phyloP scores from a whole-genome alignment of 2,888 invertebrate genomes.

The Urechis unicinctus region DNA sequence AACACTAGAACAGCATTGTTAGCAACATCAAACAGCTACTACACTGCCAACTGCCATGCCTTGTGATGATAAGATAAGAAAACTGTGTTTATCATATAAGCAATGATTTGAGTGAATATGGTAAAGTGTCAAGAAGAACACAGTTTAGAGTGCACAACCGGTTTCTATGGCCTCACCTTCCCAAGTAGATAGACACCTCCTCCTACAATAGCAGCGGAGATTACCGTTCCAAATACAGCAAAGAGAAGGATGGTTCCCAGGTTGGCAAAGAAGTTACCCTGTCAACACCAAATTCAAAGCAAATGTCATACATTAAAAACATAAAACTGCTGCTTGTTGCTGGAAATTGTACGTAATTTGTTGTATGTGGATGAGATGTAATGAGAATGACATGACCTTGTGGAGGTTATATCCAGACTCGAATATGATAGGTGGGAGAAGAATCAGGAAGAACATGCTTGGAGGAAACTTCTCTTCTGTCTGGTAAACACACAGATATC shows the following conservation, averaged over 20 bases:
- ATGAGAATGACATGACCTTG: slow-evolving; percentile 62
- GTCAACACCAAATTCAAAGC: slow-evolving; percentile 25
- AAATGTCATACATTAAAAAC: not conserved
- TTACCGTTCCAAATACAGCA: slow-evolving; percentile 93
- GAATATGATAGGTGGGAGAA: slow-evolving; percentile 97
- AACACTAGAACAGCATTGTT: too few relatives aligned
- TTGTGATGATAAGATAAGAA: too few relatives aligned
- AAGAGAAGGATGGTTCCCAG: slow-evolving; percentile 97
- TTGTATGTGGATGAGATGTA: not conserved
- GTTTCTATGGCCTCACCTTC: slow-evolving; percentile 61
- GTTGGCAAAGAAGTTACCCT: slow-evolving; percentile 72
- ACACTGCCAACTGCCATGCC: too few relatives aligned
- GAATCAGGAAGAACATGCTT: slow-evolving; percentile 92
- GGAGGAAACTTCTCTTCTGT: slow-evolving; percentile 98
- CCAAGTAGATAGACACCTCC: slow-evolving; percentile 92
- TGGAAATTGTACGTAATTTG: too few relatives aligned
- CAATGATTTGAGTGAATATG: too few relatives aligned
- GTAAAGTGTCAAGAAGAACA: too few relatives aligned
- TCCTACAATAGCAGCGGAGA: slow-evolving; percentile 94
- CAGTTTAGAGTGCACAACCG: too few relatives aligned
- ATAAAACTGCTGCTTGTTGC: too few relatives aligned
- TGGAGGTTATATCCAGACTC: slow-evolving; percentile 98
- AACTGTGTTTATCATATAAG: too few relatives aligned
- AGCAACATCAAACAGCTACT: too few relatives aligned
- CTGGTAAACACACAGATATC: slow-evolving; percentile 39